Evolutionary conservation across 2,113 vertebrate species (phyloP), one percentile per base, ranked within the genome.

Genomic region (Typhlomys cinereus): DNA sequence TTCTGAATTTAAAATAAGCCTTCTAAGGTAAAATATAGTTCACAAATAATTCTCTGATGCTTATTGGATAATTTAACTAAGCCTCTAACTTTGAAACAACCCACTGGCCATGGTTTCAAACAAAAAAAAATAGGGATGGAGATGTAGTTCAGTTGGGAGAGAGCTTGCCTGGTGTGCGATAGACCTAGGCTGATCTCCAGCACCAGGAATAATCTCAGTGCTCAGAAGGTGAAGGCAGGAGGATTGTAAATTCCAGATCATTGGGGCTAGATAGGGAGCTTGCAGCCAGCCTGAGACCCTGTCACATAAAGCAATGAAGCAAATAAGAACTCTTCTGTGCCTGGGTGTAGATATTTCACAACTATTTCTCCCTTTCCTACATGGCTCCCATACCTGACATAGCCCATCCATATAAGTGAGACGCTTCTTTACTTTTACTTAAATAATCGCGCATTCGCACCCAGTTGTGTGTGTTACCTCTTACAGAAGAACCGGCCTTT

Each of bases 41-140:
- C 75, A 48, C 4, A 34, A 87, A 70, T 90, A 86, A 75, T 90
- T 89, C 70, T 89, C 69, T 11, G 62, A 76, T 70, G 11, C 54
- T 90, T 85, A 48, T n/a, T 59, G n/a, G 90, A 41, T 85, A 62
- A 86, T 88, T 67, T 80, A n/a, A 90, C 90, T 34, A 54, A 73
- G n/a, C 57, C 1, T 84, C 62, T 20, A 73, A 69, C 36, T 84
- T 64, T 82, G n/a, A 92, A 82, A 71, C 5, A 29, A 12, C n/a
- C 71, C 6, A 21, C 21, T 67, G 70, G 46, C 50, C 29, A 3
- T 29, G 29, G 31, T n/a, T 62, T 87, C 48, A 89, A 66, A 76
- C 46, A 75, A 71, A 82, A 31, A 36, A 67, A 62, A 12, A 39
- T 9, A 64, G 46, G 59, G 6, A 29, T 23, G 41, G 29, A 61